These are phyloP conservation scores for Itoplectis maculator DNA, from an alignment of 2,888 invertebrate genomes.

Conservation along the genomic window DNA sequence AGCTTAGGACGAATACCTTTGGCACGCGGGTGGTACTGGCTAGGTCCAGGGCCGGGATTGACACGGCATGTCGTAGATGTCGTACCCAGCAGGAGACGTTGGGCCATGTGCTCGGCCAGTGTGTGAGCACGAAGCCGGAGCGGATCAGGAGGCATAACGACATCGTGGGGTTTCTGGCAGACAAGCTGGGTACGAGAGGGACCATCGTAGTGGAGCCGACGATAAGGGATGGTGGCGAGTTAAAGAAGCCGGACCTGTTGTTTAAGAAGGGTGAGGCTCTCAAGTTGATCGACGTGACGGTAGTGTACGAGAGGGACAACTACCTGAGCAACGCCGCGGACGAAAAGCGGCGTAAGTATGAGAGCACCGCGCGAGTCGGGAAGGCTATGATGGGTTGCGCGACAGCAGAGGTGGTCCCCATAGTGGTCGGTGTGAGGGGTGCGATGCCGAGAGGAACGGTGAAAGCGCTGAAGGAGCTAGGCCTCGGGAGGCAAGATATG, in stretches of 20 bases:
- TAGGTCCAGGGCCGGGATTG: conserved; percentile 1
- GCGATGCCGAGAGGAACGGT: background rate
- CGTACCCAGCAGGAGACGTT: conserved; percentile 74
- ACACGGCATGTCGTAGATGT: conserved; percentile 73
- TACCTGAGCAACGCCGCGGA: conserved; percentile 69
- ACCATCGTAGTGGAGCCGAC: conserved; percentile 39
- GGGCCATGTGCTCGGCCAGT: conserved; percentile 75
- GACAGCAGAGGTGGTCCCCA: background rate
- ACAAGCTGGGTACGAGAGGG: background rate
- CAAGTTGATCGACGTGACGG: conserved; percentile 76
- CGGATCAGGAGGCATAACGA: conserved; percentile 62
- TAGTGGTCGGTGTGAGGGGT: background rate
- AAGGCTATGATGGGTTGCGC: background rate
- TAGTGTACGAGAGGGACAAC: conserved; percentile 69
- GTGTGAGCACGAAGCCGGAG: conserved; percentile 48
- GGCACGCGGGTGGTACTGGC: conserved; percentile 45
- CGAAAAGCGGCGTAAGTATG: conserved; percentile 74
- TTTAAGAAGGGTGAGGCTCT: conserved; percentile 70
- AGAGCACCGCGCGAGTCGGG: conserved; percentile 48
- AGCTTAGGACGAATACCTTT: conserved; percentile 62
- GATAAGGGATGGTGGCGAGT: conserved; percentile 56
- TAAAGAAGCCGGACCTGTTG: conserved; percentile 77
- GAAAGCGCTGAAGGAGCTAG: background rate
- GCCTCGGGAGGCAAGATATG: conserved; percentile 48
- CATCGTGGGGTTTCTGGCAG: conserved; percentile 35